Base-by-base conservation (phyloP, 1,140 invertebrate genomes). In the Agrilus planipennis region DNA sequence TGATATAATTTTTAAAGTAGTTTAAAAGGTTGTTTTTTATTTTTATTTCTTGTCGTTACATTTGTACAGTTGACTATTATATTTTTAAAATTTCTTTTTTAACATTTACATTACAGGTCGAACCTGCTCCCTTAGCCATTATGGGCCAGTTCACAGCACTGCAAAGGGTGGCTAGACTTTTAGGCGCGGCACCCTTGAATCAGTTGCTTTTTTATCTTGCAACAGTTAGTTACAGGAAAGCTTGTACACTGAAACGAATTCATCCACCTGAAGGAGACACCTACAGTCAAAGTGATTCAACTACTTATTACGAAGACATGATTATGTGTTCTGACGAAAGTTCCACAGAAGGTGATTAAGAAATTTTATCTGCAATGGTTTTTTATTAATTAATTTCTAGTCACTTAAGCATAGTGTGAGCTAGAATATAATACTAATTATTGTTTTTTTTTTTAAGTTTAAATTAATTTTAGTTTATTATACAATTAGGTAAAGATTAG, bases 261-360 rank as follows among this genome's bases (percentile, higher is more conserved):
- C 80, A 86, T 63, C 76, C 82, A 32, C 63, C 72, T 2, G 76
- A 77, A 64, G 81, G 81, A 41, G 85, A 88, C 54, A 79, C 78
- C 7, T 78, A 86, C 28, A 89, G 85, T 54, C 77, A 81, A 31
- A 90, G 86, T 0, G 89, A 93, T 60, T 90, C 87, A 3, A 90
- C 88, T 25, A 90, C 87, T 14, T 93, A 89, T 61, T 91, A 89
- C 60, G 88, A 91, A 63, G 88, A 93, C 63, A 84, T 91, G 56
- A 75, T 84, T 19, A 85, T 88, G 54, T 89, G 83, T 59, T 89
- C 88, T 0, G 84, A 88, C 46, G 87, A 89, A 53, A 89, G 83
- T 40, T 85, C 85, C 44, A 83, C 79, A 20, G 86, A 89, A 61
- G 85, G 82, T 79, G 67, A 65, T 17, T 2, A 22, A 11, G 23